phyloP scores from a whole-genome alignment of 2,888 invertebrate genomes.

The Sicus ferrugineus region DNA sequence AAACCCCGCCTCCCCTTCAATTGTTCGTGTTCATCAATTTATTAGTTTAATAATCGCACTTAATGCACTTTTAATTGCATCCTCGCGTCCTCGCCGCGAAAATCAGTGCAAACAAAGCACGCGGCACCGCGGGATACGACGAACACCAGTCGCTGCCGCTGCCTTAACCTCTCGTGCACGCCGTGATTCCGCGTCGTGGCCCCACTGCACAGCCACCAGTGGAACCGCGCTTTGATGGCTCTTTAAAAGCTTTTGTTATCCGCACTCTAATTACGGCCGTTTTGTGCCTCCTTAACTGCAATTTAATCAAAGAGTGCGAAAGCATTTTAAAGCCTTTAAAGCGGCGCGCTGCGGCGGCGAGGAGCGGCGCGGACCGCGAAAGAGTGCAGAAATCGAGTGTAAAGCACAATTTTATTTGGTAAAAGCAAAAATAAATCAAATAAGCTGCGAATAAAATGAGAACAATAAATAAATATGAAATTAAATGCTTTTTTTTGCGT shows the following conservation, averaged over 20 bases:
- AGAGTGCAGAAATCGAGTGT: no score
- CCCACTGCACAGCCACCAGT: not conserved
- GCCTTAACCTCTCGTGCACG: not conserved
- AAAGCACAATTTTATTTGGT: no score
- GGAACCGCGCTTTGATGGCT: slow-evolving; percentile 21
- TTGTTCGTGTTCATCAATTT: slow-evolving; percentile 6
- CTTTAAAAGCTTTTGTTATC: slow-evolving; percentile 31
- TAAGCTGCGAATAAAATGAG: no score
- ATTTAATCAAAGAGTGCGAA: slow-evolving; percentile 23
- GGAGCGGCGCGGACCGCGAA: no score
- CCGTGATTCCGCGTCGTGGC: slow-evolving; percentile 5
- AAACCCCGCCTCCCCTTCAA: no score
- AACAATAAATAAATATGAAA: no score
- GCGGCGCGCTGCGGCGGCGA: no score
- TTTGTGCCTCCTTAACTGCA: slow-evolving; percentile 23
- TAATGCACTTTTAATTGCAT: slow-evolving; percentile 32
- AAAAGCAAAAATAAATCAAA: no score
- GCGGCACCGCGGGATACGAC: not conserved
- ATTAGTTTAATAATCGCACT: slow-evolving; percentile 11
- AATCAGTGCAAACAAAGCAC: slow-evolving; percentile 15
- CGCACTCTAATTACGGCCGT: slow-evolving; percentile 29
- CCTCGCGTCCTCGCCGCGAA: slow-evolving; percentile 8
- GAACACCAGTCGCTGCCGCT: not conserved
- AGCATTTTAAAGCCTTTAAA: not conserved
- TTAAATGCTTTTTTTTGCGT: no score